Evolutionary conservation across 2,113 vertebrate species (phyloP), one percentile per base, ranked within the genome.

Genomic region (Engraulis encrasicolus): DNA sequence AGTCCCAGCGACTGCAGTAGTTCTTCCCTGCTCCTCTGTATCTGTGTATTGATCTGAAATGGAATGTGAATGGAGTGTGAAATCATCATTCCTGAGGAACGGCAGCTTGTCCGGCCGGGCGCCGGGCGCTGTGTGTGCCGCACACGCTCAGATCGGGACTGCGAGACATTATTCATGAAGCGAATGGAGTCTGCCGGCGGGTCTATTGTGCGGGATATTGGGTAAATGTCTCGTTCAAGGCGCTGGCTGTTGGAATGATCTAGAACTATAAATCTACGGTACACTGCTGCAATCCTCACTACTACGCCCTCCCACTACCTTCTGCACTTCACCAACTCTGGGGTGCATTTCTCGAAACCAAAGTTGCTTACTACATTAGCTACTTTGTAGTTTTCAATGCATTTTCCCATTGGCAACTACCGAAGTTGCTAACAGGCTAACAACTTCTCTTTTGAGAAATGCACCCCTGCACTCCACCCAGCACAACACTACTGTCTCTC

Each of bases 151-250:
- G 58, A 66, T 31, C 14, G 14, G 11, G 58, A 7, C 58, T 66
- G 12, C n/a, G n/a, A 31, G 27, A 11, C 58, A 66, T 66, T 66
- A 66, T 9, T 66, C 58, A 31, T 66, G 27, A 11, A 15, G 0
- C 31, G 58, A 66, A 66, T 66, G 23, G n/a, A 66, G 12, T 14
- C 7, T 66, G 58, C 31, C 58, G 14, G n/a, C 15, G 58, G n/a
- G n/a, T n/a, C 11, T 66, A 66, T 66, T 66, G 58, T 66, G 58
- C 58, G 12, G 58, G 58, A 66, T 66, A 66, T 31, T 66, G 58
- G 58, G 27, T 2, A 66, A 27, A 14, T 66, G 58, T 66, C 58
- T 23, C 27, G 58, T 31, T 66, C 58, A 12, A 66, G 58, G 23
- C 58, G 2, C 27, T 0, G 58, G 2, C 27, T 0, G 58, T 27